phyloP scores from a whole-genome alignment of 2,113 vertebrate species.

The Phaethon lepturus region DNA sequence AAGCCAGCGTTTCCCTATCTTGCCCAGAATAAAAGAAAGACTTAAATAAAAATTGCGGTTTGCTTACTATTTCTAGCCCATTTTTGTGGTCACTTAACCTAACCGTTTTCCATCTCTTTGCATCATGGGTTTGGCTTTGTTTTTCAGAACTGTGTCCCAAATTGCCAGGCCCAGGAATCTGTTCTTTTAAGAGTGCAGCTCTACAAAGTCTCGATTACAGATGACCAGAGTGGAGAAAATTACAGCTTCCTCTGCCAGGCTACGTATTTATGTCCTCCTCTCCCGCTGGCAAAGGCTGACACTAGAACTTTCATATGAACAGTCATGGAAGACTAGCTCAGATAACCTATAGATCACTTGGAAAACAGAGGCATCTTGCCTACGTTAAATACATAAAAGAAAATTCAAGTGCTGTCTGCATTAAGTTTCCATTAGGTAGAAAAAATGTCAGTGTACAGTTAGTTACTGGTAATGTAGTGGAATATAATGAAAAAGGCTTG shows the following conservation, averaged over 20 bases:
- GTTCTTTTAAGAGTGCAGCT: not conserved
- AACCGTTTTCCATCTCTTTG: not conserved
- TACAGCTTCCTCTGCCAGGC: not conserved
- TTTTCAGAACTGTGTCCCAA: not conserved
- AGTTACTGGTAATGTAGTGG: not conserved
- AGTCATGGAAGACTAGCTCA: not conserved
- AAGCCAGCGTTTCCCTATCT: not conserved
- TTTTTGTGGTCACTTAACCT: conserved; percentile 13
- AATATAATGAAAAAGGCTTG: not conserved
- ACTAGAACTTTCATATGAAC: not conserved
- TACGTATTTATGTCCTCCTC: not conserved
- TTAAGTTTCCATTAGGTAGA: not conserved
- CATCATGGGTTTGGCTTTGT: not conserved
- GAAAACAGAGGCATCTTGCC: not conserved
- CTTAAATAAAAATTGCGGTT: not conserved
- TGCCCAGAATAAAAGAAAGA: not conserved
- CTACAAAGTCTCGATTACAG: not conserved
- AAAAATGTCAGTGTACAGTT: not conserved
- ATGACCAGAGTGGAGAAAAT: not conserved
- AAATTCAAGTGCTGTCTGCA: not conserved
- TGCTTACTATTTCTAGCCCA: not conserved
- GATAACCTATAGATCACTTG: not conserved
- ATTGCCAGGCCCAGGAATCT: not conserved
- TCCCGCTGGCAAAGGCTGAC: not conserved
- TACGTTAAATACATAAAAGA: not conserved